Conservation (phyloP, 2,888 invertebrate species). For the Dryadula phaetusa region DNA sequence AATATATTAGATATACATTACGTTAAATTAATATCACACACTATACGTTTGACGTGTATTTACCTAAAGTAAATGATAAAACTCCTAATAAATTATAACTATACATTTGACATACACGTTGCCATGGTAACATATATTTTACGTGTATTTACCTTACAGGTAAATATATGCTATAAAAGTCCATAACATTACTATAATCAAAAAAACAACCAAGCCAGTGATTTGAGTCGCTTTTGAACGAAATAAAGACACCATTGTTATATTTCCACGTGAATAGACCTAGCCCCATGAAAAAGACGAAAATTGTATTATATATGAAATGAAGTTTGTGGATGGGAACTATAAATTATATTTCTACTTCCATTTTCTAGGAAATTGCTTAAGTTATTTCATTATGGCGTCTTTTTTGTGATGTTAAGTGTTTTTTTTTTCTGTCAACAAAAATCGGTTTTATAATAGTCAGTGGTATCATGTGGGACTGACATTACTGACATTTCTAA, state of each 20-base stretch:
- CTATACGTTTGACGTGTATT: too few relatives aligned
- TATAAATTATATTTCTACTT: slow-evolving; percentile 10
- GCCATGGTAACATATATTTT: too few relatives aligned
- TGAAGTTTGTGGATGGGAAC: slow-evolving; percentile 17
- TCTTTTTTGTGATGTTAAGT: neutral
- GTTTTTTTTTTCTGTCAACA: neutral
- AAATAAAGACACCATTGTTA: slow-evolving; percentile 30
- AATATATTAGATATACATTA: too few relatives aligned
- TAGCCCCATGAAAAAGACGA: slow-evolving; percentile 4
- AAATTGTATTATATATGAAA: slow-evolving; percentile 17
- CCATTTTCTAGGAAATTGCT: slow-evolving; percentile 15
- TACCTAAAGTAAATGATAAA: too few relatives aligned
- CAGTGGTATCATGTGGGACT: too few relatives aligned
- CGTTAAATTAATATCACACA: too few relatives aligned
- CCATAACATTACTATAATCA: neutral
- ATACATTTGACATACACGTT: too few relatives aligned
- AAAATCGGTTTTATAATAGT: too few relatives aligned
- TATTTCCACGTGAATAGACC: slow-evolving; percentile 24
- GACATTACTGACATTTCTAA: too few relatives aligned
- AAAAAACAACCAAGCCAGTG: neutral
- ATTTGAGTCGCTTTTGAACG: slow-evolving; percentile 21
- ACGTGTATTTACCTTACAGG: too few relatives aligned
- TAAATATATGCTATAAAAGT: too few relatives aligned
- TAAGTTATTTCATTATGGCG: slow-evolving; percentile 10
- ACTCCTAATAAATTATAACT: too few relatives aligned